Evolutionary conservation across 2,888 invertebrate species (phyloP).

Genomic region (Erynnis tages): DNA sequence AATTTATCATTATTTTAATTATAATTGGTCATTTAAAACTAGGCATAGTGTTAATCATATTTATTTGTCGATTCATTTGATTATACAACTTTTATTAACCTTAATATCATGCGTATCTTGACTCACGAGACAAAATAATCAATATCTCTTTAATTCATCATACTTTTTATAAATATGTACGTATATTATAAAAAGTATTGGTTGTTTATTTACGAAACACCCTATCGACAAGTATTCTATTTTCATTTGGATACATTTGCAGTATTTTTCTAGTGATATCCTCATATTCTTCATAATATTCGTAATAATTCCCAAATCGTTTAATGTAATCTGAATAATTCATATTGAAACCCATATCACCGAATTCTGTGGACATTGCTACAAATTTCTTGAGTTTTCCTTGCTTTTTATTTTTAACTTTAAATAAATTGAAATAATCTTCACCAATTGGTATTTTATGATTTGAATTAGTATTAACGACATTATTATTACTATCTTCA

Average conservation of each 20-base stretch:
- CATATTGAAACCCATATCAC: constrained; percentile 61
- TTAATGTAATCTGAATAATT: constrained; percentile 55
- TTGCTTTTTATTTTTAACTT: constrained; percentile 26
- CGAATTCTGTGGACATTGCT: constrained; percentile 52
- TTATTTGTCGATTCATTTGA: no score
- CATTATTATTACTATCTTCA: neutral
- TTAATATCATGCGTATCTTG: no score
- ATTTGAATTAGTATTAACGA: neutral
- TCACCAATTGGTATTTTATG: constrained; percentile 47
- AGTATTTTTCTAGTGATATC: constrained; percentile 43
- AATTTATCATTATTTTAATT: no score
- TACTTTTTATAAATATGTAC: no score
- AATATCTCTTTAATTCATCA: no score
- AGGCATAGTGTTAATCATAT: no score
- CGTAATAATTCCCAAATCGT: constrained; percentile 33
- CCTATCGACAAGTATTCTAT: constrained; percentile 38
- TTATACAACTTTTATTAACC: no score
- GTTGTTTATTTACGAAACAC: neutral
- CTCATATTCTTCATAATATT: constrained; percentile 38
- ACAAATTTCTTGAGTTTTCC: constrained; percentile 32
- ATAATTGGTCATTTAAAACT: no score
- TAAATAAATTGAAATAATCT: constrained; percentile 51
- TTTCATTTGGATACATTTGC: constrained; percentile 55
- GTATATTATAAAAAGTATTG: no score
- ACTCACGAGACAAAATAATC: no score